Percentiles rank a stretch among this genome's conserved stretches.
Conservation (phyloP, 2,113 vertebrate species). For the Sebastes fasciatus region DNA sequence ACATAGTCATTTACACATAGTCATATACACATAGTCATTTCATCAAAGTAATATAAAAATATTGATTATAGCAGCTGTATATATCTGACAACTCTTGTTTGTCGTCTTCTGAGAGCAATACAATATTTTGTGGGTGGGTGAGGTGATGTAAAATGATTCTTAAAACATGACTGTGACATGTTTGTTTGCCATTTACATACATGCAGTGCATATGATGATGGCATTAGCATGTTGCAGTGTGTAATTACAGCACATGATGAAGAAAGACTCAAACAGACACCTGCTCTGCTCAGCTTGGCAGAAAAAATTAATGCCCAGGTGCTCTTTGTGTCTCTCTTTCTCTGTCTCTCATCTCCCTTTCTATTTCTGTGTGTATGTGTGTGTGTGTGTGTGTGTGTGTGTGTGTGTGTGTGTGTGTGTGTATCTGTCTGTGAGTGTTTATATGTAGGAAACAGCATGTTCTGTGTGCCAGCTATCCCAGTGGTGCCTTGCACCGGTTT, state of each 20-base stretch:
- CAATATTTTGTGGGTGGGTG: not conserved
- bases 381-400: constrained; percentile 15
- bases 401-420: constrained; percentile 17
- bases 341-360: constrained; percentile 26
- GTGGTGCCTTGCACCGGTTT: constrained; percentile 60
- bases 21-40: not conserved
- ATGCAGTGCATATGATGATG: constrained; percentile 3
- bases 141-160: not conserved
- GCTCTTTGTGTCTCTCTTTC: constrained; percentile 27
- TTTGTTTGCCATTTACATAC: not conserved
- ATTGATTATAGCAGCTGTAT: not conserved
- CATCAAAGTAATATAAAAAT: not conserved
- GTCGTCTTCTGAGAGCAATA: not conserved
- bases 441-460: constrained; percentile 24
- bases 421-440: constrained; percentile 27
- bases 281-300: constrained; percentile 64
- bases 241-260: constrained; percentile 39
- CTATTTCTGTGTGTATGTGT: constrained; percentile 15
- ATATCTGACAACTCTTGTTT: not conserved
- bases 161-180: not conserved
- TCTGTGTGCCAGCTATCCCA: constrained; percentile 53
- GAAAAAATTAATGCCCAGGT: constrained; percentile 43
- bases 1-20: not conserved
- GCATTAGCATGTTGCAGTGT: constrained; percentile 5
- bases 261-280: constrained; percentile 46